phyloP scores from a whole-genome alignment of 1,140 invertebrate genomes.

The Heliconius congener region DNA sequence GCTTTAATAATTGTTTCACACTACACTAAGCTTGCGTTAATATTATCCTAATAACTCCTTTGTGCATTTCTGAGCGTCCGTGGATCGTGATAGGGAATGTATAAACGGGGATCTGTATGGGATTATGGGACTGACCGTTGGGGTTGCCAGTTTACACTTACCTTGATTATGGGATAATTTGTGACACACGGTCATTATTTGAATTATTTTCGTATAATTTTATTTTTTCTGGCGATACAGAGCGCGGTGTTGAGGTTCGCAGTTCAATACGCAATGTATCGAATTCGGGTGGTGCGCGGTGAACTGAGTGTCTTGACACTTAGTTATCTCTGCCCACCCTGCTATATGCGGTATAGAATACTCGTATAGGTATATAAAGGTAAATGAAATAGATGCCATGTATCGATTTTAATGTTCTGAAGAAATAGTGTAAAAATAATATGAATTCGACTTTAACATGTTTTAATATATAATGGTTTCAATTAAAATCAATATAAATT shows the following conservation, averaged over 20 bases:
- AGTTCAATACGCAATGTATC: neutral
- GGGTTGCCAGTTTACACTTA: conserved; percentile 17
- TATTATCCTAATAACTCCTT: conserved; percentile 11
- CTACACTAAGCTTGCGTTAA: neutral
- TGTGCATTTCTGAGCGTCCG: conserved; percentile 19
- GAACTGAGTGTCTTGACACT: no score
- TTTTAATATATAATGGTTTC: no score
- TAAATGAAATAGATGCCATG: no score
- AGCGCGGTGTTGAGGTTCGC: neutral
- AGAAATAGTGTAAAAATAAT: neutral
- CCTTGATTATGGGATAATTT: conserved; percentile 16
- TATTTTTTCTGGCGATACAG: neutral
- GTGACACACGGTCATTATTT: neutral
- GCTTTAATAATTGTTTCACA: neutral
- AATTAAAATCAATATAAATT: no score
- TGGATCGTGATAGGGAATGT: conserved; percentile 11
- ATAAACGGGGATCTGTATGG: conserved; percentile 16
- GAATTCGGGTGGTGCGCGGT: no score
- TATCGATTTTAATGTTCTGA: no score
- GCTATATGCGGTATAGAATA: neutral
- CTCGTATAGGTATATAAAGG: no score
- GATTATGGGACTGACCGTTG: conserved; percentile 16
- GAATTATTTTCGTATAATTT: no score
- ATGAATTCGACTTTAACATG: no score
- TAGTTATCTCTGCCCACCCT: neutral